Evolutionary conservation across 1,140 invertebrate species (phyloP), one percentile per base, ranked within the genome.

Genomic region (Pinna nobilis): DNA sequence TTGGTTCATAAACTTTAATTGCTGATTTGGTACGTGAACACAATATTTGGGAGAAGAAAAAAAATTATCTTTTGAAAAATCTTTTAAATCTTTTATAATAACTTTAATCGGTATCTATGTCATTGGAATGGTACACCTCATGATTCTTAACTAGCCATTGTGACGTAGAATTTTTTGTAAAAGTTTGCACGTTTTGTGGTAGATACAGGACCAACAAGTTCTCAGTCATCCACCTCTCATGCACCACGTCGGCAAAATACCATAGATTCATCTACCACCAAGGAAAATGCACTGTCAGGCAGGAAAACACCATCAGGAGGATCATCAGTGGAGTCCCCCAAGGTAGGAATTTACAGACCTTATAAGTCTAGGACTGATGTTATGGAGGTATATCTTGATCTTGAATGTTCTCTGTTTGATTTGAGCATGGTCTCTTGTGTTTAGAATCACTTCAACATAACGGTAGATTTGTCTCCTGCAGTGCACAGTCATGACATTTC

Each of bases 271-370:
- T 77, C 74, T 55, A 78, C 79, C 51, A 83, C 85, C 28, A 87
- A 87, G 69, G 84, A 87, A 76, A 85, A 82, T 47, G 78, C 81
- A n/a, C 67, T 87, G 59, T 81, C 83, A 66, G 82, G 85, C 23
- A 85, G 84, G 74, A 84, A 84, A 79, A 84, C 83, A n/a, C 78
- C 78, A 47, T 79, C 80, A 15, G 55, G 78, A 30, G 79, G 79
- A 28, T 66, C 70, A 18, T 76, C 77, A 66, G 69, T 78, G 49
- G 83, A 84, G 55, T 84, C 83, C 51, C 83, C 81, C 60, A 84
- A 84, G 83, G 81, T 84, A 76, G 53, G 53, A 11, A 63, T 39
- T 23, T 44, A 33, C 18, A 41, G 37, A 13, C n/a, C 15, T 13
- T 0, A 41, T 55, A 20, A 53, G 11, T 53, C 5, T 15, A 20